Base-by-base conservation (phyloP, 2,888 invertebrate species). In the Quadriops clusia region DNA sequence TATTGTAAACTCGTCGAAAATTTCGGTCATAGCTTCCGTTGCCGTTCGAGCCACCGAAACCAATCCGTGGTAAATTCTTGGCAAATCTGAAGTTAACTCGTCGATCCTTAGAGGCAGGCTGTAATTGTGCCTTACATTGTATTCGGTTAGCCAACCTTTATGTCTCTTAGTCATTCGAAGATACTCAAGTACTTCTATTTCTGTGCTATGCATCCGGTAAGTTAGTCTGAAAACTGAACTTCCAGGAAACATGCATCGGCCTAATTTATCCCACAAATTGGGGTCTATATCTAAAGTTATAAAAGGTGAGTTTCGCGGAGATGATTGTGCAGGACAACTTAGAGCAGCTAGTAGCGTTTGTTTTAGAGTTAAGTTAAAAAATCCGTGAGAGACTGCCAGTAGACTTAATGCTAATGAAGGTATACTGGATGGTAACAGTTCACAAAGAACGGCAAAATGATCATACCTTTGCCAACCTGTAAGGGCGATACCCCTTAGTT, bases 371-470 rank as follows among this genome's bases (percentile, higher is more conserved):
- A 65, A 60, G 47, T 73, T 71, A 46, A 74, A 73, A 47, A 65
- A 73, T 3, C 77, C 77, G 39, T 68, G 63, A 2, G 68, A 63
- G 1, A 67, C 63, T 1, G 72, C 70, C n/a, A 69, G 54, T 17
- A 78, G 51, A 12, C 67, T 65, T 1, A 76, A 60, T 12, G 74
- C 74, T 34, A 79, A 50, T 2, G 76, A 74, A 5, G 79, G 79
- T 30, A 77, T 60, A 1, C 71, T 67, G 7, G 72, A 70, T 0
- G 78, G 77, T 23, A 79, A 54, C 9, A 77, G 54, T 51, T 79
- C 79, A 44, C 77, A 77, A 4, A 79, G 58, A 5, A 72, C 69
- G 2, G 77, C 71, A 54, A 78, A 78, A 51, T 79, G 78, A 50
- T 79, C 78, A 47, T 77, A 79, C 40, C 72, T 60, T 41, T 70